Evolutionary conservation across 2,888 invertebrate species (phyloP), one percentile per base, ranked within the genome.

Genomic region (Caenorhabditis panamensis): DNA sequence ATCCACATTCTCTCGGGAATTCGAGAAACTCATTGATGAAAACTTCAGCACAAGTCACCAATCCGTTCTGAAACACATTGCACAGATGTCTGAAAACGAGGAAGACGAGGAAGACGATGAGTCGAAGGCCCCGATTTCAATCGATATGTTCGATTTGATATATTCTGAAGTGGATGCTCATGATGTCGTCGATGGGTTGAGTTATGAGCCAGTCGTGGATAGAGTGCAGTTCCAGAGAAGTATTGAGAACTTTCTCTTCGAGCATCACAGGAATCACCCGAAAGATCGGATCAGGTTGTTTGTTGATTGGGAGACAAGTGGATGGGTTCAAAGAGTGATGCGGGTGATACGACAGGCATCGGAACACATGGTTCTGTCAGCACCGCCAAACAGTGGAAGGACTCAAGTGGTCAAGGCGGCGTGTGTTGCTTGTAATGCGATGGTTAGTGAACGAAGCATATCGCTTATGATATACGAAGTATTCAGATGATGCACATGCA

Each of bases 201-300:
- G 68, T n/a, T 88, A 88, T 53, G 80, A 80, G 49, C 83, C 86
- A 8, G 83, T 87, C 9, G 67, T 78, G 20, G 77, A 85, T 64
- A 64, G 85, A 18, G 62, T 63, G 16, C 85, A 83, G 28, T 86
- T 88, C 63, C 86, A 82, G 56, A 37, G 84, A 51, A 83, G 80
- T 41, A 72, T 88, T 24, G 88, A 87, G 62, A 88, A 88, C 76
- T 80, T 88, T 22, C 77, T 87, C 18, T 88, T 88, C 69, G 88
- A 88, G 53, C 83, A 86, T 63, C 84, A 84, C 37, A 59, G 84
- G 28, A 86, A 87, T 44, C 86, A 86, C 72, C 79, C 81, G 16
- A 84, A 83, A 24, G 85, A 79, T 63, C 67, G 82, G 9, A 83
- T 88, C n/a, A 72, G 84, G 18, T 51, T 88, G 37, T 83, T 84